These are phyloP conservation scores for Decapterus maruadsi DNA, from an alignment of 2,797 vertebrate species.

Conservation along the genomic window DNA sequence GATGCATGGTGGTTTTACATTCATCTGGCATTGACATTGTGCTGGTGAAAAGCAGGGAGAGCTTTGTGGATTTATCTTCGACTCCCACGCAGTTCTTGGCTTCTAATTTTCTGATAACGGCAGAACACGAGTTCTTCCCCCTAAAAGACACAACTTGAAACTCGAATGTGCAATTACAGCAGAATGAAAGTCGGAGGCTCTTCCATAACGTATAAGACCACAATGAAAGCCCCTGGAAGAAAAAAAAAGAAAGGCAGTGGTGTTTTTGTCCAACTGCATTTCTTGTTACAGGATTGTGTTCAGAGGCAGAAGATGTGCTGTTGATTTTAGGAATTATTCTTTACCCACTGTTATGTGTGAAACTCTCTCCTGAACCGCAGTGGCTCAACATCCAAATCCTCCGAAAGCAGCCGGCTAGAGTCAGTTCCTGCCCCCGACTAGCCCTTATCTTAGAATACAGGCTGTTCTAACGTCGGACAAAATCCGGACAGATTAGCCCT, in stretches of 20 bases:
- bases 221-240: slow-evolving; percentile 45
- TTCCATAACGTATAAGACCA: slow-evolving; percentile 51
- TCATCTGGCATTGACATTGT: slow-evolving; percentile 81
- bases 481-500: slow-evolving; percentile 85
- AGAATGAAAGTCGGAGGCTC: slow-evolving; percentile 68
- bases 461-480: slow-evolving; percentile 76
- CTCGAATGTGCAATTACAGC: slow-evolving; percentile 81
- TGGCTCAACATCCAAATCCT: slow-evolving; percentile 78
- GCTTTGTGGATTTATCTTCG: slow-evolving; percentile 83
- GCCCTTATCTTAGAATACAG: slow-evolving; percentile 85
- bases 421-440: slow-evolving; percentile 64
- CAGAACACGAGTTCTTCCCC: slow-evolving; percentile 71
- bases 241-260: slow-evolving; percentile 8
- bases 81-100: slow-evolving; percentile 82
- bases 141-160: slow-evolving; percentile 82
- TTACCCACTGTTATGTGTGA: slow-evolving; percentile 55
- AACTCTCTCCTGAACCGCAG: slow-evolving; percentile 57
- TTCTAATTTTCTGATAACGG: slow-evolving; percentile 90
- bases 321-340: slow-evolving; percentile 74
- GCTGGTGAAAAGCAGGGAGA: slow-evolving; percentile 72
- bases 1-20: slow-evolving; percentile 81
- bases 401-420: slow-evolving; percentile 56
- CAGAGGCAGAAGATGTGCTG: slow-evolving; percentile 54
- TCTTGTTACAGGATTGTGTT: slow-evolving; percentile 61
- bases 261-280: slow-evolving; percentile 66